phyloP scores from a whole-genome alignment of 2,888 invertebrate genomes.

The Laspeyria flexula region DNA sequence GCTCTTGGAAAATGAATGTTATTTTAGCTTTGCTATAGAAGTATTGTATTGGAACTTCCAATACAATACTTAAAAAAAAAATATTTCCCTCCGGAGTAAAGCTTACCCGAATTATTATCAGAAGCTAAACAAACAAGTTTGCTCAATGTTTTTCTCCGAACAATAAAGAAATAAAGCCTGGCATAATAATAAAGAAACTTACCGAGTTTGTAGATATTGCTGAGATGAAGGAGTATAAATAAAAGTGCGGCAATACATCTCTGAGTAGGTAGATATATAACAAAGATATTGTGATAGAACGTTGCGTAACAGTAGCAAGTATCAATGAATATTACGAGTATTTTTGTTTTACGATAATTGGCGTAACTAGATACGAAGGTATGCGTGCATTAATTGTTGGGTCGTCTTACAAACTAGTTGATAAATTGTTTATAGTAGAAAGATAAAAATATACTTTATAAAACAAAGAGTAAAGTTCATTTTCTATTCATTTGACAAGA shows the following conservation, averaged over 20 bases:
- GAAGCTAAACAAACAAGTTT: constrained; percentile 43
- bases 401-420: no score
- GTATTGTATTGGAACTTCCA: not conserved
- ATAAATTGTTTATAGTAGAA: no score
- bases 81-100: constrained; percentile 17
- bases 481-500: no score
- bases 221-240: constrained; percentile 47
- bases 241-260: constrained; percentile 37
- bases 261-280: constrained; percentile 7
- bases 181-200: constrained; percentile 51
- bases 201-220: constrained; percentile 46
- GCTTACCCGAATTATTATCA: constrained; percentile 28
- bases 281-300: constrained; percentile 26
- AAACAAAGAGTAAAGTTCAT: no score
- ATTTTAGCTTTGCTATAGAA: not conserved
- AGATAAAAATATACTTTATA: no score
- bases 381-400: not conserved
- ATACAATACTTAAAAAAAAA: no score
- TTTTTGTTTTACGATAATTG: not conserved
- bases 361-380: not conserved
- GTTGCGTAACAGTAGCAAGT: constrained; percentile 23
- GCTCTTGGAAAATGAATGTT: not conserved
- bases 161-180: constrained; percentile 48
- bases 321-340: constrained; percentile 7
- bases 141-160: constrained; percentile 40